Conservation (phyloP, 2,113 vertebrate genomes). For the Cnemophilus loriae region DNA sequence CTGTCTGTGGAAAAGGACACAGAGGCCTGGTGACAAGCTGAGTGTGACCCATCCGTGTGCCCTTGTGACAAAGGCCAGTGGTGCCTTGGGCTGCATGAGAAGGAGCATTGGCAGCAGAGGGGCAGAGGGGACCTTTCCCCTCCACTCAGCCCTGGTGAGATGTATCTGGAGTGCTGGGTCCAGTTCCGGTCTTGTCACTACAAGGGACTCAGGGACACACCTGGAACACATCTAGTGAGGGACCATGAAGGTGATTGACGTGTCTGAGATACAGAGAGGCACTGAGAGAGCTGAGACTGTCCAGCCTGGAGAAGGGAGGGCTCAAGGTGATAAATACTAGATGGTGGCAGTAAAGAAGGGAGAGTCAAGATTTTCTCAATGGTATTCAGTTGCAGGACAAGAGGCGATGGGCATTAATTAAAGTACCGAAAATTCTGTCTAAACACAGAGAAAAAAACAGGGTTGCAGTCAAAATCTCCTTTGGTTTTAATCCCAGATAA, state of each 20-base stretch:
- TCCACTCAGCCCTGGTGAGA: not conserved
- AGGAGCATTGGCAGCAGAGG: not conserved
- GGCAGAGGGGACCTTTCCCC: not conserved
- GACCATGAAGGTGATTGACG: rapidly evolving
- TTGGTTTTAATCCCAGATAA: not conserved
- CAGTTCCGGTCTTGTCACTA: not conserved
- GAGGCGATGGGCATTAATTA: not conserved
- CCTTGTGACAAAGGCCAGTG: not conserved
- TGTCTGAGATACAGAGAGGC: not conserved
- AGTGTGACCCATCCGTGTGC: not conserved
- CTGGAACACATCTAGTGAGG: not conserved
- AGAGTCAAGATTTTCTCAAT: not conserved
- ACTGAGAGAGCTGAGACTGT: not conserved
- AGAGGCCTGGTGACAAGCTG: not conserved
- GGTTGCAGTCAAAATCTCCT: not conserved
- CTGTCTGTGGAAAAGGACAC: not conserved
- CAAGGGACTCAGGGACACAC: not conserved
- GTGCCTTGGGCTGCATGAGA: not conserved
- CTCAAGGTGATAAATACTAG: not conserved
- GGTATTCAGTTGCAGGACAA: not conserved
- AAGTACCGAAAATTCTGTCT: not conserved
- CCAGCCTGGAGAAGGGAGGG: not conserved
- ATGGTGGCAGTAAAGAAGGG: not conserved
- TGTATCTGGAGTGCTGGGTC: not conserved
- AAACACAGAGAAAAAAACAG: not conserved